A percentile compares a stretch with the other conserved stretches of the same genome.
phyloP scores from a whole-genome alignment of 2,797 vertebrate genomes.

The Mus spretus region DNA sequence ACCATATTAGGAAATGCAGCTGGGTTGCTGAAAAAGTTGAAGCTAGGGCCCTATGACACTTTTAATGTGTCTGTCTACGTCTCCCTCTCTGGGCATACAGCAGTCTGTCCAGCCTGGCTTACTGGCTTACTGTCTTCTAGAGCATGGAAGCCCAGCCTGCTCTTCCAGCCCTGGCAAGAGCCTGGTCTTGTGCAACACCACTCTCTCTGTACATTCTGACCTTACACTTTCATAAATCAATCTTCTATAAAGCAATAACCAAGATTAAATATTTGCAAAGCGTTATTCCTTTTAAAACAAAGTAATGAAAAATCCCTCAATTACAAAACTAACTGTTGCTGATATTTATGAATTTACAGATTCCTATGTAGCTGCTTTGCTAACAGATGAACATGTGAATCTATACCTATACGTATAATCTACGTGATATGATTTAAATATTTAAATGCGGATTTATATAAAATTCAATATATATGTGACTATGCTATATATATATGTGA shows the following conservation, averaged over 20 bases:
- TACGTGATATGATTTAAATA: not conserved
- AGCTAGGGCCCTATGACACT: not conserved
- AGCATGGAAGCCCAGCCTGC: accelerated
- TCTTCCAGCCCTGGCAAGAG: not conserved
- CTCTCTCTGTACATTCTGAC: not conserved
- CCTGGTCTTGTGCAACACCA: not conserved
- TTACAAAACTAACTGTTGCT: not conserved
- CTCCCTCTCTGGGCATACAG: not conserved
- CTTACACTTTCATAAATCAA: not conserved
- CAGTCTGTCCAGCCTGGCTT: accelerated
- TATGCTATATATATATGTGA: too few relatives aligned
- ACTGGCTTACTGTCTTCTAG: not conserved
- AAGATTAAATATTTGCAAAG: conserved; percentile 8
- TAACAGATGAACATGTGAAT: not conserved
- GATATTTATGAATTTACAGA: conserved; percentile 18
- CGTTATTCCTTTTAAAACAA: not conserved
- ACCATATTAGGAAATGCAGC: not conserved
- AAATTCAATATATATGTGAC: not conserved
- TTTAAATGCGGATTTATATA: not conserved
- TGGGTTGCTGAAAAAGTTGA: not conserved
- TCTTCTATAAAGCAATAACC: not conserved
- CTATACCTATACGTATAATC: not conserved
- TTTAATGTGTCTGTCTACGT: not conserved
- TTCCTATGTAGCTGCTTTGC: not conserved
- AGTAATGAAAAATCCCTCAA: not conserved